phyloP scores from a whole-genome alignment of 2,113 vertebrate species.

The Hemiscyllium ocellatum region DNA sequence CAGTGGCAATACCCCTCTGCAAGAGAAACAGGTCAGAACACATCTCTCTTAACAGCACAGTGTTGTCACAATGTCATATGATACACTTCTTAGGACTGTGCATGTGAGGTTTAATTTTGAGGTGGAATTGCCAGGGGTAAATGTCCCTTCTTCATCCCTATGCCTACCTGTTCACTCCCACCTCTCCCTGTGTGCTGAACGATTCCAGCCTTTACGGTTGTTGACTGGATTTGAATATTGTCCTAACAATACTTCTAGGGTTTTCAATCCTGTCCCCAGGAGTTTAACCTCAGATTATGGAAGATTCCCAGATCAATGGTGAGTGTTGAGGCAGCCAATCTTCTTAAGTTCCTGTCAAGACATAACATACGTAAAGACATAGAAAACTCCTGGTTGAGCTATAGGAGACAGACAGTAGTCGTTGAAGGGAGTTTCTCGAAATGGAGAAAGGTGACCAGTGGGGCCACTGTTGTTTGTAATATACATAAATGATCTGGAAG shows the following conservation, averaged over 20 bases:
- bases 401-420: too few relatives aligned
- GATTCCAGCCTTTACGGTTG: not conserved
- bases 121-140: not conserved
- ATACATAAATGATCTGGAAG: too few relatives aligned
- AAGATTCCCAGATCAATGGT: not conserved
- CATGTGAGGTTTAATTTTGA: not conserved
- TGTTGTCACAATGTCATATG: not conserved
- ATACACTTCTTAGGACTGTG: not conserved
- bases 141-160: not conserved
- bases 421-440: too few relatives aligned
- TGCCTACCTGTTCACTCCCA: not conserved
- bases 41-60: too few relatives aligned
- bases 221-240: too few relatives aligned
- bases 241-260: not conserved
- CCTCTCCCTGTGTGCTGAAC: not conserved
- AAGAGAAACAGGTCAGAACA: too few relatives aligned
- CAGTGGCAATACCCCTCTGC: too few relatives aligned
- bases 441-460: too few relatives aligned
- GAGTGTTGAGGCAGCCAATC: not conserved
- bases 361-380: not conserved
- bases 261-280: not conserved
- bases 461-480: too few relatives aligned
- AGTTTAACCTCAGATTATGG: not conserved
- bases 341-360: not conserved
- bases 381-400: too few relatives aligned